These are phyloP conservation scores for Xenopus petersii DNA, from an alignment of 2,797 vertebrate species.

Conservation along the genomic window DNA sequence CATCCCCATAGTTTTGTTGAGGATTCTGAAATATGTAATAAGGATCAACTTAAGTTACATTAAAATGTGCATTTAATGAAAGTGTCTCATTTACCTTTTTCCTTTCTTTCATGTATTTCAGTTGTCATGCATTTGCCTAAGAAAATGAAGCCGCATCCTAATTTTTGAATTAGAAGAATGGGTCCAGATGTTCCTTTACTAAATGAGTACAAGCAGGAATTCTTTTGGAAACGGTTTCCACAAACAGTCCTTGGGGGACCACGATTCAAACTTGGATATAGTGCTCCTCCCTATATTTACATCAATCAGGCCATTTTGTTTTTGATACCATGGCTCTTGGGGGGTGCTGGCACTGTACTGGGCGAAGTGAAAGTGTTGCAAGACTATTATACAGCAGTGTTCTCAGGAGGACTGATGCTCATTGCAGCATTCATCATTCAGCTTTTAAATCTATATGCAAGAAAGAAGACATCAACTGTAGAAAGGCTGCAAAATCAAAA, in stretches of 20 bases:
- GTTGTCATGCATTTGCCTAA: slow-evolving; percentile 53
- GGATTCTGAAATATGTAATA: no score
- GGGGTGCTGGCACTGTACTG: slow-evolving; percentile 84
- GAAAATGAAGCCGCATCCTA: slow-evolving; percentile 57
- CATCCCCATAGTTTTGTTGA: no score
- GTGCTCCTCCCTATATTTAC: slow-evolving; percentile 89
- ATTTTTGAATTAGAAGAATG: slow-evolving; percentile 78
- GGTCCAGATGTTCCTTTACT: slow-evolving; percentile 97
- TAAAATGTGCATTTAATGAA: no score
- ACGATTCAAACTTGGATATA: slow-evolving; percentile 88
- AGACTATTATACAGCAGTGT: slow-evolving; percentile 74
- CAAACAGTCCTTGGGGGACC: slow-evolving; percentile 93
- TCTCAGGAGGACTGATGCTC: slow-evolving; percentile 89
- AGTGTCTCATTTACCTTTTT: slow-evolving; percentile 21
- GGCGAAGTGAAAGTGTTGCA: slow-evolving; percentile 81
- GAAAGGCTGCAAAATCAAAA: slow-evolving; percentile 79
- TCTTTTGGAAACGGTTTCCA: slow-evolving; percentile 96
- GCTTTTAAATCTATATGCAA: slow-evolving; percentile 75
- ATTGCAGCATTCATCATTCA: slow-evolving; percentile 78
- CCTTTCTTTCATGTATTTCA: slow-evolving; percentile 14
- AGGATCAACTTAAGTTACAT: no score
- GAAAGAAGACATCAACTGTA: slow-evolving; percentile 73
- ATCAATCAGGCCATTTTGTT: slow-evolving; percentile 90
- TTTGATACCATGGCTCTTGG: slow-evolving; percentile 88
- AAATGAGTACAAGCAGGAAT: slow-evolving; percentile 97